These are phyloP conservation scores for Thymallus thymallus DNA, from an alignment of 2,113 vertebrate genomes.

Conservation along the genomic window DNA sequence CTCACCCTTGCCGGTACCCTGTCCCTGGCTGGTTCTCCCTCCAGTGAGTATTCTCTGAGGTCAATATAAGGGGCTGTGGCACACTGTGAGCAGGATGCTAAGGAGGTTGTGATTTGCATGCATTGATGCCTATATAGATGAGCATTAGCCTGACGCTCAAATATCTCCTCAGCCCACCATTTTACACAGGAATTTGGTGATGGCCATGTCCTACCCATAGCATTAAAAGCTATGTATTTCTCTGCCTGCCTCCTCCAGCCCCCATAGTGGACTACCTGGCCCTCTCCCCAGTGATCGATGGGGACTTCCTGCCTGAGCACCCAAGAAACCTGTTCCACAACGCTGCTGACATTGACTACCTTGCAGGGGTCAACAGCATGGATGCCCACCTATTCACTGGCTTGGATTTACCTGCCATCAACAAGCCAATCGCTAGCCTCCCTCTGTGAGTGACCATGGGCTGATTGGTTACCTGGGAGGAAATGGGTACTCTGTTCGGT, in stretches of 20 bases:
- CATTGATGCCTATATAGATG: background rate
- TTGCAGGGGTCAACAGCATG: conserved; percentile 82
- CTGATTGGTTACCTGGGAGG: background rate
- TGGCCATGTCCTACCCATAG: background rate
- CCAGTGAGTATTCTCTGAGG: conserved; percentile 52
- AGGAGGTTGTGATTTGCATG: background rate
- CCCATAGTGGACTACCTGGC: conserved; percentile 68
- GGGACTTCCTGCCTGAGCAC: conserved; percentile 82
- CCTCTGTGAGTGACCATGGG: conserved; percentile 59
- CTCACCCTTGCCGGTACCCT: conserved; percentile 72
- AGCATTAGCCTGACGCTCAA: background rate
- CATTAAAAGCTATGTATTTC: conserved; percentile 47
- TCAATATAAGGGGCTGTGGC: conserved; percentile 55
- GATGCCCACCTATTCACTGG: conserved; percentile 79
- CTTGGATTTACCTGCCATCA: conserved; percentile 74
- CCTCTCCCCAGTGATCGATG: conserved; percentile 77
- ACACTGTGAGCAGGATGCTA: conserved; percentile 68
- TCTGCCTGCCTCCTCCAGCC: conserved; percentile 56
- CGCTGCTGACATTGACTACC: conserved; percentile 80
- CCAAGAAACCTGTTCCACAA: conserved; percentile 80
- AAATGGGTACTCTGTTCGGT: background rate
- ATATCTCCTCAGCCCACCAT: background rate
- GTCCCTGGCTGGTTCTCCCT: conserved; percentile 37
- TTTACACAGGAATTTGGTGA: background rate
- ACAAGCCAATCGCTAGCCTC: conserved; percentile 52